These are phyloP conservation scores for Brienomyrus brachyistius DNA, from an alignment of 2,113 vertebrate genomes.

Conservation along the genomic window DNA sequence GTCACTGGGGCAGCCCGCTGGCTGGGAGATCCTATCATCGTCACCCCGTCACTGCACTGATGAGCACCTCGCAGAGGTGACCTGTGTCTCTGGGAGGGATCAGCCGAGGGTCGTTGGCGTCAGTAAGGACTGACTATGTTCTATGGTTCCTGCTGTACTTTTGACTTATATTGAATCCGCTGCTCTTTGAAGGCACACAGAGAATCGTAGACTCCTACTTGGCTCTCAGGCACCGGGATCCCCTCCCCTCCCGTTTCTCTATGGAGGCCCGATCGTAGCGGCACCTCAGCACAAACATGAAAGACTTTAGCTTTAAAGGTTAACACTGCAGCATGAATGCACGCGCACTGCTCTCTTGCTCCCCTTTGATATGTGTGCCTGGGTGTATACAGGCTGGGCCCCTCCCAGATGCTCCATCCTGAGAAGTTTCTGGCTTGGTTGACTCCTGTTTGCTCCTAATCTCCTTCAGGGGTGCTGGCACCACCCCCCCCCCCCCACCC, in stretches of 20 bases:
- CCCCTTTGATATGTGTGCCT: neutral
- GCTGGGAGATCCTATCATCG: constrained; percentile 3
- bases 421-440: constrained; percentile 27
- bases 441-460: constrained; percentile 42
- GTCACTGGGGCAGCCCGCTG: neutral
- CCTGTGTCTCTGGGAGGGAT: neutral
- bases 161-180: neutral
- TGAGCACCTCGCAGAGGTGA: constrained; percentile 12
- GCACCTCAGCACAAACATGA: neutral
- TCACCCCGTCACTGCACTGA: constrained; percentile 8
- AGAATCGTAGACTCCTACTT: neutral
- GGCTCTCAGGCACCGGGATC: neutral
- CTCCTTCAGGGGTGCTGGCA: constrained; percentile 36
- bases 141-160: neutral
- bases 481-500: constrained; percentile 2
- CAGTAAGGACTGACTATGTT: neutral
- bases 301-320: neutral
- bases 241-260: neutral
- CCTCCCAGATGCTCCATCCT: neutral
- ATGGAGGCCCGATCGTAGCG: neutral
- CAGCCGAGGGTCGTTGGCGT: neutral
- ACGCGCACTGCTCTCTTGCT: neutral
- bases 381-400: neutral
- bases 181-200: neutral
- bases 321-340: neutral